Conservation (phyloP, 1,140 invertebrate species). For the Megalopta genalis region DNA sequence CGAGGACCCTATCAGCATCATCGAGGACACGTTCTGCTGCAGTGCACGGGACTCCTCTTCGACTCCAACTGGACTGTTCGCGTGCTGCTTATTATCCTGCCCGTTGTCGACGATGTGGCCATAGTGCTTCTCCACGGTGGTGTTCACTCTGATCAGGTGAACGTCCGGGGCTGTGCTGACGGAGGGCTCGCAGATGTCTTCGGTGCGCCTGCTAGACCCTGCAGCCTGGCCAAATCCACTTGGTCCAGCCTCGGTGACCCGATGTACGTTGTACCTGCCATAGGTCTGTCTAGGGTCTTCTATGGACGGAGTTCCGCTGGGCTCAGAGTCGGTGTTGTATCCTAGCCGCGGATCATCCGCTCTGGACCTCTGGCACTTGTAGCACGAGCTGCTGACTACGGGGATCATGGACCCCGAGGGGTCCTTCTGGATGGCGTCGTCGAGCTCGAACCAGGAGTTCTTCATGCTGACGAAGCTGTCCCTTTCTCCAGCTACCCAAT, state of each 20-base stretch:
- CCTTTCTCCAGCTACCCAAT: background rate
- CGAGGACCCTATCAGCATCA: background rate
- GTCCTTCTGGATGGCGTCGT: background rate
- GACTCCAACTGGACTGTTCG: background rate
- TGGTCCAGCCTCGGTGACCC: too few species aligned
- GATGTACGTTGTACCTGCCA: too few species aligned
- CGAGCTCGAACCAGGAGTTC: background rate
- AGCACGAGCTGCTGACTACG: slow-evolving; percentile 9
- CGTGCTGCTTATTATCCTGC: too few species aligned
- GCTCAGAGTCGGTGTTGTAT: background rate
- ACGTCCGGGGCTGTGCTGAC: slow-evolving; percentile 5
- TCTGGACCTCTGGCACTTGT: background rate
- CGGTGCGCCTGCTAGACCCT: too few species aligned
- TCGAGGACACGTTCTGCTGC: background rate
- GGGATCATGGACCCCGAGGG: background rate
- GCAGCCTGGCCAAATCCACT: too few species aligned
- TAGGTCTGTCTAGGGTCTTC: too few species aligned
- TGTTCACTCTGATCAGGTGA: slow-evolving; percentile 29
- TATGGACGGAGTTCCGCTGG: too few species aligned
- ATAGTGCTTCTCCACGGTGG: slow-evolving; percentile 23
- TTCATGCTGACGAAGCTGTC: background rate
- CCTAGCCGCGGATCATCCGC: background rate
- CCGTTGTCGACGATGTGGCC: background rate
- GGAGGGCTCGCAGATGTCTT: background rate
- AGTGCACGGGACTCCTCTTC: too few species aligned